phyloP scores from a whole-genome alignment of 2,888 invertebrate species.

The Harpagoxenus sublaevis region DNA sequence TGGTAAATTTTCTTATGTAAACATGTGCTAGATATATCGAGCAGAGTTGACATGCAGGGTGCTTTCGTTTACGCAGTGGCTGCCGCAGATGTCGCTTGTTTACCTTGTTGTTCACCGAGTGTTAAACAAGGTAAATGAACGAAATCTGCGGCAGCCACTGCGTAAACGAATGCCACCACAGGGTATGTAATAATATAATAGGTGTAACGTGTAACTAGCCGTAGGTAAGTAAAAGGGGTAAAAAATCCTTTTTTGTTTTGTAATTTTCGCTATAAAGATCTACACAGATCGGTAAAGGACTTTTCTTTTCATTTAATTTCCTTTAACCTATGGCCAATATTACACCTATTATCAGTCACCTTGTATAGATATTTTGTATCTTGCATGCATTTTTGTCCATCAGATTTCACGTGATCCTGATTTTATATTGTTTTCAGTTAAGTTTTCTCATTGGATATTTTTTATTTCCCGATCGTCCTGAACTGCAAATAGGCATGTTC shows the following conservation, averaged over 20 bases:
- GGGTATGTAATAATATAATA: background rate
- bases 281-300: background rate
- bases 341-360: background rate
- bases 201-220: too few relatives aligned
- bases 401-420: background rate
- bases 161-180: background rate
- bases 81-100: too few relatives aligned
- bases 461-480: conserved; percentile 90
- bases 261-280: background rate
- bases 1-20: conserved; percentile 88
- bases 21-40: too few relatives aligned
- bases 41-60: too few relatives aligned
- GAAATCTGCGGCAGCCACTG: too few relatives aligned
- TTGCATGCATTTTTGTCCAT: conserved; percentile 16
- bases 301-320: background rate
- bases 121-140: too few relatives aligned
- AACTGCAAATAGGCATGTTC: conserved; percentile 94
- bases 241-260: background rate
- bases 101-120: too few relatives aligned
- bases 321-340: background rate
- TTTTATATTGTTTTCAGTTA: conserved; percentile 87
- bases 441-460: conserved; percentile 91
- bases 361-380: conserved; percentile 11
- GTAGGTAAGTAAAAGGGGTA: too few relatives aligned
- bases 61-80: too few relatives aligned